Evolutionary conservation across 2,888 invertebrate genomes (phyloP), one percentile per base, ranked within the genome.

Genomic region (Melieria picta): DNA sequence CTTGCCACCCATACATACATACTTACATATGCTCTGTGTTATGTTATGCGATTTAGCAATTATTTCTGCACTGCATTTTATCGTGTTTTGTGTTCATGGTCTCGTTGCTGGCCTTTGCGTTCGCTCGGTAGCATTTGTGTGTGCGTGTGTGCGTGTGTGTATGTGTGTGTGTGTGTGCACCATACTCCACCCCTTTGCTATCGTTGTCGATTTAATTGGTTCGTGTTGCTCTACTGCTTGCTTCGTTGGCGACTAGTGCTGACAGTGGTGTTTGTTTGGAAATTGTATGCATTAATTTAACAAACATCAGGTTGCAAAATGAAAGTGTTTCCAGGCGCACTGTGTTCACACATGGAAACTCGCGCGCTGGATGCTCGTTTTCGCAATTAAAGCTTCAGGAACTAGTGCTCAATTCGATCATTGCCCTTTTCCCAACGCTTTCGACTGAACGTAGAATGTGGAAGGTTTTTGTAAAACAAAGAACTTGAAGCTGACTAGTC

Each of bases 241-340:
- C 56, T 55, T 48, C 48, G 48, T 47, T 70, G 6, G 65, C 42
- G 11, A 63, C 11, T n/a, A 46, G 47, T 30, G 11, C 45, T n/a
- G 1, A 11, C 43, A 65, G 61, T 71, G 65, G 68, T 61, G 64
- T 74, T 70, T 60, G 67, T 71, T 64, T 63, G 65, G 56, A 66
- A 58, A 43, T 62, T 55, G 65, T 10, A 52, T 74, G 30, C 30
- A 30, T 30, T 1, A 30, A 30, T 30, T 30, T 30, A 30, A 30
- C 30, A 30, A 30, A 30, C 30, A 30, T 30, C 30, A 30, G 30
- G 30, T 30, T 30, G 30, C 3, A 30, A 30, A 30, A 30, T 30
- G 30, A 30, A 30, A 2, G 30, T 30, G 30, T 30, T 30, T 30
- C 30, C 30, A 30, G 30, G 30, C 2, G 30, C 30, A 30, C 30